A percentile compares a stretch with the other conserved stretches of the same genome.
These are phyloP conservation scores for Rhadina sibilatrix DNA, from an alignment of 2,113 vertebrate genomes.

Conservation along the genomic window DNA sequence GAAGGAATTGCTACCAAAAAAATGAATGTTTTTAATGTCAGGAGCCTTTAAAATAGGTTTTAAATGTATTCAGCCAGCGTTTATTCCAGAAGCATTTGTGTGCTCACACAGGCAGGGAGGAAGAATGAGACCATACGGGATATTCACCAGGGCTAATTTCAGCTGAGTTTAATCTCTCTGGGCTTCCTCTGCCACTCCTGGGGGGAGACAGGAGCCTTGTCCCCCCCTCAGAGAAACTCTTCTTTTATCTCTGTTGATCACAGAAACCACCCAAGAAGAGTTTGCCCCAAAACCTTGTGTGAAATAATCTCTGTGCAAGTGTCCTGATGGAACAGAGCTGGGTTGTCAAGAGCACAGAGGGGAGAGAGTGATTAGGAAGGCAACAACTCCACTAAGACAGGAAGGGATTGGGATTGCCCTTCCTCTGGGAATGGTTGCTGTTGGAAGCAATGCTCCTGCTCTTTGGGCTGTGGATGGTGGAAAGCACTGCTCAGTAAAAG, in stretches of 20 bases:
- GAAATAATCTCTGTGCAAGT: neutral
- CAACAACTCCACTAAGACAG: neutral
- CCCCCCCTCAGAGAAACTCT: neutral
- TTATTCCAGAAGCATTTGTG: conserved; percentile 8
- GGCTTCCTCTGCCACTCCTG: neutral
- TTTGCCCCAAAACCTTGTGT: neutral
- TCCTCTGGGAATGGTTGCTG: neutral
- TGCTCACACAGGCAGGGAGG: neutral
- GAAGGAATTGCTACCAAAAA: neutral
- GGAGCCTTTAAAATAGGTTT: neutral
- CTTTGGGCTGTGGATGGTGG: neutral
- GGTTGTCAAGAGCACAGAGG: neutral
- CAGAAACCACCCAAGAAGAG: neutral
- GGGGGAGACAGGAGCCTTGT: neutral
- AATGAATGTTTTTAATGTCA: neutral
- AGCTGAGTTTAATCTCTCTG: neutral
- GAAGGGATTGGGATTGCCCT: neutral
- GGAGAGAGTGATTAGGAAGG: neutral
- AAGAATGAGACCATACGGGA: neutral
- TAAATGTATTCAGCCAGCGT: neutral
- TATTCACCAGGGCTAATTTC: neutral
- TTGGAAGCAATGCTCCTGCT: neutral
- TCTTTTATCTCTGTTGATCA: neutral
- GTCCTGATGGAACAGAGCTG: neutral
- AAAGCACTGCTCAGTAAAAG: neutral